Percentiles rank a stretch among this genome's conserved stretches.
Conservation (phyloP, 2,888 invertebrate genomes). For the Hofmannophila pseudospretella region DNA sequence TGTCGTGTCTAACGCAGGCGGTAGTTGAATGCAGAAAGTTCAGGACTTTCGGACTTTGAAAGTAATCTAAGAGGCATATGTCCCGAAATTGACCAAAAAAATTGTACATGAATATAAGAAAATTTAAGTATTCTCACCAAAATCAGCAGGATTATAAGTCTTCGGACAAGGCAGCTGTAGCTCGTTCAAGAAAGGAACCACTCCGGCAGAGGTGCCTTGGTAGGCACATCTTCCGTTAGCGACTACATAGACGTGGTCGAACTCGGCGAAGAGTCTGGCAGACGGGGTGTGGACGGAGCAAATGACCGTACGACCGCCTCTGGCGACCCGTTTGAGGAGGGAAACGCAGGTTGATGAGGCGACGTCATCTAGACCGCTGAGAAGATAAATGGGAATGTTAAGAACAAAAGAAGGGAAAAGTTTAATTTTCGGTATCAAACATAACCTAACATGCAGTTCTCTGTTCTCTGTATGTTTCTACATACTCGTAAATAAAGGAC, state of each 20-base stretch:
- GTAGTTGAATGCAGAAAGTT: no score
- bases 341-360: conserved; percentile 93
- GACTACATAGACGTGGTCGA: conserved; percentile 94
- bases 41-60: no score
- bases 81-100: no score
- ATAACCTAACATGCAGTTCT: no score
- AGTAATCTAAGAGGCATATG: no score
- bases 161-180: conserved; percentile 91
- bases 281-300: conserved; percentile 98
- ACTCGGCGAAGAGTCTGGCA: conserved; percentile 92
- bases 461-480: no score
- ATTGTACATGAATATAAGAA: no score
- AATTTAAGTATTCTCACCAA: conserved; percentile 86
- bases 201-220: conserved; percentile 86
- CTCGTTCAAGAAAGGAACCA: conserved; percentile 88
- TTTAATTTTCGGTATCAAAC: no score
- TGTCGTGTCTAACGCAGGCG: no score
- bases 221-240: conserved; percentile 94
- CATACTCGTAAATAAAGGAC: no score
- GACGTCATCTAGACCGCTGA: conserved; percentile 93
- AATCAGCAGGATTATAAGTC: conserved; percentile 98
- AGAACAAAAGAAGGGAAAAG: no score
- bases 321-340: conserved; percentile 89
- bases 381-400: no score
- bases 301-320: conserved; percentile 92